Base-by-base conservation (phyloP, 2,113 vertebrate species). In the Seriola rivoliana region DNA sequence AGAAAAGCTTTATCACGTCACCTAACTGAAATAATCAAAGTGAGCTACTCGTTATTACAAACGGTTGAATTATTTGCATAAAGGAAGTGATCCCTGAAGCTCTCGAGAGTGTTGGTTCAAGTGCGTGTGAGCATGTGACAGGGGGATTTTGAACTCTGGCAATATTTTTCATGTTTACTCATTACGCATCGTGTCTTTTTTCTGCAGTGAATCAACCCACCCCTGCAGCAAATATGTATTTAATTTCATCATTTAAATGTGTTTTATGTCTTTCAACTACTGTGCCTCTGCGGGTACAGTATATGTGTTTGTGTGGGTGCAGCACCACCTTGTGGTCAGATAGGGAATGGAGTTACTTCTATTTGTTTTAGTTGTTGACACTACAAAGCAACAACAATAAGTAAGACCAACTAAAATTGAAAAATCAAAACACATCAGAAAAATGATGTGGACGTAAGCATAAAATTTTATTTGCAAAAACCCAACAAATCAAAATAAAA, bases 401-500 rank as follows among this genome's bases (percentile, higher is more conserved):
- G 13, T 2, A 58, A 34, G 1, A 21, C 16, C 8, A 46, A 38
- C 14, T 32, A 8, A 46, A 68, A 21, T 46, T 3, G 8, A 16
- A 21, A 38, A 57, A 69, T 21, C 38, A 12, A 63, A 25, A 66
- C 3, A 34, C 54, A 68, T 36, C 1, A n/a, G 8, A 81, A 84
- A 68, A 78, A 81, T 38, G 0, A 74, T 54, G 16, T 77, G 74
- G 86, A 88, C 71, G 78, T 95, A 91, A 94, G 93, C 91, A 93
- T 94, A 91, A 93, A 94, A 90, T 88, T 96, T 96, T 96, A 96
- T 96, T 95, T 93, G 90, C 89, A 91, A 95, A 96, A 93, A 88
- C 86, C 48, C 70, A 85, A 90, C 77, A 86, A 86, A 91, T 88
- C 64, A 90, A 94, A 95, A 93, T 92, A 92, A 94, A 91, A 91